Conservation (phyloP, 2,888 invertebrate genomes). For the Aelia acuminata region DNA sequence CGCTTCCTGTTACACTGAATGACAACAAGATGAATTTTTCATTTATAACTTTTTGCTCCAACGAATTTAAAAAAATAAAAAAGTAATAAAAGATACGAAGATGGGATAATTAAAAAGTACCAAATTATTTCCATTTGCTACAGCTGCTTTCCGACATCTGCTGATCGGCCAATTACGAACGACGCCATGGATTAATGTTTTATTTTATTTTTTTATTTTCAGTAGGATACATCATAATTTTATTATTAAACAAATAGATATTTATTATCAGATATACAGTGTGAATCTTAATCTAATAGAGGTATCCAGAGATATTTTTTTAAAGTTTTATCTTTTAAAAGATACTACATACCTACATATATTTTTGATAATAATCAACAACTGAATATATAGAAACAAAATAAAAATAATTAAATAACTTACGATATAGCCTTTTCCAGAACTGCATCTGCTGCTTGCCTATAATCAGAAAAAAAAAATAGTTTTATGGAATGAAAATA, state of each 20-base stretch:
- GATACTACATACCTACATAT: no score
- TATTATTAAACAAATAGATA: no score
- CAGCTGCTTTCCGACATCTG: not conserved
- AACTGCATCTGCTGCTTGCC: slow-evolving; percentile 93
- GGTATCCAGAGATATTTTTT: no score
- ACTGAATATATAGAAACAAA: slow-evolving; percentile 29
- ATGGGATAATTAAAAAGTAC: not conserved
- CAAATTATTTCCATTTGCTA: not conserved
- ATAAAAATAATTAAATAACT: slow-evolving; percentile 74
- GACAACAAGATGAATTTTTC: not conserved
- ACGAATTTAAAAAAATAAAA: no score
- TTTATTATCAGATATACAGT: no score
- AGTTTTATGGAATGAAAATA: no score
- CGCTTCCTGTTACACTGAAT: no score
- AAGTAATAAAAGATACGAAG: not conserved
- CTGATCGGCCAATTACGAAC: not conserved
- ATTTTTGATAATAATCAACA: slow-evolving; percentile 36
- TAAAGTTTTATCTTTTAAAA: no score
- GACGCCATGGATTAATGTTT: no score
- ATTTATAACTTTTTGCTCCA: no score
- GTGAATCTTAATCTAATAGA: no score
- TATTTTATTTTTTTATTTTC: not conserved
- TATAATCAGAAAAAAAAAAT: slow-evolving; percentile 74
- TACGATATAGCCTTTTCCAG: slow-evolving; percentile 95
- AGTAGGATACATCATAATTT: not conserved